Base-by-base conservation (phyloP, 1,140 invertebrate species). In the Potamilus streckersoni region DNA sequence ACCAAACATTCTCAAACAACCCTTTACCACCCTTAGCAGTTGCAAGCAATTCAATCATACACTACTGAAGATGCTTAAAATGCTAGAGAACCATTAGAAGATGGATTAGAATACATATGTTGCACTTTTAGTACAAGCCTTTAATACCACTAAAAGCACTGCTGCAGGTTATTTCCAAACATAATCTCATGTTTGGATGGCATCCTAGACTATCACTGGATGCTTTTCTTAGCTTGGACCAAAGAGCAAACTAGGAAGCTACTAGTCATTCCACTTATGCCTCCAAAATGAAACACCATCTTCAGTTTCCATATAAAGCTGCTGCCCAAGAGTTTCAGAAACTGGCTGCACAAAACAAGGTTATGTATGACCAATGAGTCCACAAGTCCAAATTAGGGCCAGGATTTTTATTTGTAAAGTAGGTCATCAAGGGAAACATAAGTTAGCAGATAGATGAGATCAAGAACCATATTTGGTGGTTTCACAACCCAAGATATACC, bases 181-280 rank as follows among this genome's bases (percentile, higher is more conserved):
- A 16, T 71, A 62, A 61, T 31, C 27, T 71, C 17, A 31, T 71
- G 59, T 71, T 62, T 38, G 70, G 70, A 17, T 49, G 70, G 17
- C 70, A 62, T 62, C 70, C 70, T 38, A 61, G 70, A 11, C 60
- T 71, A 58, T 19, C 68, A 23, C 11, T 57, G 12, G 68, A 62
- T 63, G 58, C 58, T 27, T 71, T 27, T 62, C 70, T 71, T 60
- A 60, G 70, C 20, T 62, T 49, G 6, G 61, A 62, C 23, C 69
- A 5, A 27, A 20, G 59, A 14, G 16, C 14, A 12, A 38, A 31
- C 2, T 20, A 16, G 59, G 19, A 31, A 14, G 16, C 58, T 15
- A 2, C 11, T 11, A 27, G 19, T 31, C 59, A 61, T 31, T 14
- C n/a, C 27, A 16, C 17, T 14, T 61, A 71, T 61, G 57, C 49